Evolutionary conservation across 2,113 vertebrate species (phyloP).

Genomic region (Centropus unirufus): DNA sequence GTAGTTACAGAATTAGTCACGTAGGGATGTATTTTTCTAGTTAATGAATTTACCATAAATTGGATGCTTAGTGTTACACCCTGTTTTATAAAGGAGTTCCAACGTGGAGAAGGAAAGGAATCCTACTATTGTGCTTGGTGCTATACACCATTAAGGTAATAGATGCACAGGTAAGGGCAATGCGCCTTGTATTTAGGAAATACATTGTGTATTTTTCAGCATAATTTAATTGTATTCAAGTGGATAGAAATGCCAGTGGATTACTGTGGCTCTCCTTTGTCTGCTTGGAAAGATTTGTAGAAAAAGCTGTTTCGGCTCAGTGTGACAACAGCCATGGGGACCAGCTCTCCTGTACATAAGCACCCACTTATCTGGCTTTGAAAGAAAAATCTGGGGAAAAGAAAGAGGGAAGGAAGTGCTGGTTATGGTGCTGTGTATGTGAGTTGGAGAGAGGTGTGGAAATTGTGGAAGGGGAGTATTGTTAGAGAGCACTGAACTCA

Average conservation of each 20-base stretch:
- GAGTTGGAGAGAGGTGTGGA: not conserved
- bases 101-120: not conserved
- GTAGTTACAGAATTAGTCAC: not conserved
- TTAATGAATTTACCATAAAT: not conserved
- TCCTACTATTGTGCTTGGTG: not conserved
- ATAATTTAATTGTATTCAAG: not conserved
- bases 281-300: not conserved
- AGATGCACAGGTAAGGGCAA: not conserved
- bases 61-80: not conserved
- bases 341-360: slow-evolving; percentile 8
- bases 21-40: not conserved
- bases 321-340: not conserved
- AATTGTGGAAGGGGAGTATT: not conserved
- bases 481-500: not conserved
- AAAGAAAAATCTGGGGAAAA: not conserved
- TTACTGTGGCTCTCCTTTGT: not conserved
- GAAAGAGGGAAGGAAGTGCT: not conserved
- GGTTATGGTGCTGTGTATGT: not conserved
- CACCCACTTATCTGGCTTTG: not conserved
- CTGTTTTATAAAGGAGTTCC: not conserved
- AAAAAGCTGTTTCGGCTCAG: slow-evolving; percentile 7
- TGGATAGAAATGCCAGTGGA: not conserved
- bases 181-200: not conserved
- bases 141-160: not conserved
- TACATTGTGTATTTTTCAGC: not conserved